A percentile compares a stretch with the other conserved stretches of the same genome.
Conservation (phyloP, 2,797 vertebrate species). For the Cynopterus sphinx region DNA sequence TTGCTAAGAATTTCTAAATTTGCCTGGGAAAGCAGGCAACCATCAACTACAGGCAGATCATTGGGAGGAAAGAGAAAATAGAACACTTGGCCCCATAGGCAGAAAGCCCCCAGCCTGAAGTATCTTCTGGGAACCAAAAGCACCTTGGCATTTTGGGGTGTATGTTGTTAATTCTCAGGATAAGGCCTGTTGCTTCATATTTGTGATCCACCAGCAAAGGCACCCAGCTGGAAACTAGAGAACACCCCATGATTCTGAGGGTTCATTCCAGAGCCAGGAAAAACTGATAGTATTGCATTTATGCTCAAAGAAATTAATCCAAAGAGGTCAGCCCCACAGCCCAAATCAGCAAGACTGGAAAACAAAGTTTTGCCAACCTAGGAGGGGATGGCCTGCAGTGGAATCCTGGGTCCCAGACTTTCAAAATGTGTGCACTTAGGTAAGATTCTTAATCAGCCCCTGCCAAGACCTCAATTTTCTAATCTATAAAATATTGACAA, state of each 20-base stretch:
- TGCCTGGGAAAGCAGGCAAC: neutral
- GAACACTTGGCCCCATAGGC: neutral
- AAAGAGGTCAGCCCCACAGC: conserved; percentile 48
- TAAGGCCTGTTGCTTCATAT: conserved; percentile 40
- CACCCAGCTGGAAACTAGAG: conserved; percentile 52
- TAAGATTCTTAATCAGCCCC: conserved; percentile 36
- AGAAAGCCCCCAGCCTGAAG: neutral
- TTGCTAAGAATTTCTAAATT: conserved; percentile 21
- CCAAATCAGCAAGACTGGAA: conserved; percentile 51
- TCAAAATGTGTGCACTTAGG: neutral
- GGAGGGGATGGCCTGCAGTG: neutral
- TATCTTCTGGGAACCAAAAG: conserved; percentile 33
- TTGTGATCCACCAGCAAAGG: neutral
- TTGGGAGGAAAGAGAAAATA: neutral
- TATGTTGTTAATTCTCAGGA: conserved; percentile 2
- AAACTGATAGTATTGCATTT: conserved; percentile 61
- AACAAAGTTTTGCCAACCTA: conserved; percentile 43
- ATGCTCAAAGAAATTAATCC: conserved; percentile 67
- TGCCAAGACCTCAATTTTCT: conserved; percentile 2
- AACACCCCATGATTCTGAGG: conserved; percentile 44
- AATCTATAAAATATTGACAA: conserved; percentile 33
- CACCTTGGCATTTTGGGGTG: neutral
- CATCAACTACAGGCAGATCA: neutral
- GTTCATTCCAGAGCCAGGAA: conserved; percentile 54
- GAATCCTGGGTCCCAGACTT: conserved; percentile 25